Evolutionary conservation across 2,888 invertebrate species (phyloP), one percentile per base, ranked within the genome.

Genomic region (Charanyca ferruginea): DNA sequence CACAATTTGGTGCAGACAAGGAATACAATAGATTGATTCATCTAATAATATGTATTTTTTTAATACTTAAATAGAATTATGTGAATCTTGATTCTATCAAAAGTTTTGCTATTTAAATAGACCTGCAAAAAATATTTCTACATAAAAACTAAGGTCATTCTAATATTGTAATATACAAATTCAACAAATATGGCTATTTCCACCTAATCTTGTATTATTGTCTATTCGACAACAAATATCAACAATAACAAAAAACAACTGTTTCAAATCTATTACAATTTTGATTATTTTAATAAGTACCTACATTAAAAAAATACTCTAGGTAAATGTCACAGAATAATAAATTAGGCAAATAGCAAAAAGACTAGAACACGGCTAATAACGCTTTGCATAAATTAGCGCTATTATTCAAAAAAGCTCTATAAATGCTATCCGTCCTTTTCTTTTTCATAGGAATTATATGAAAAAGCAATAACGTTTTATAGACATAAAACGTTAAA

Each of bases 341-440:
- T 41, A 61, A 41, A 71, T 70, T 71, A 77, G 80, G 70, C 77
- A 51, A 58, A 20, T 45, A 61, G n/a, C 13, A 44, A 35, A 61
- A 64, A 41, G 61, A 80, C 77, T 73, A 70, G 74, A 74, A 25
- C 11, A 67, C 6, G 48, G 62, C 42, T 25, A 35, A 32, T 32
- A 20, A 55, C 25, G n/a, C 5, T 18, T 58, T 51, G 23, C n/a
- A 23, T 61, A 18, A 48, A 32, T 60, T 62, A n/a, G 9, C 38
- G 11, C 4, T 53, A 13, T 41, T 47, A 20, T 47, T 52, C 41
- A 52, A 11, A 53, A 47, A 20, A 9, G 22, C 6, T 20, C 16
- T 5, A 35, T 11, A 9, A 41, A 13, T 25, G 9, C 7, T 11
- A 9, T 20, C 8, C 22, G 1, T 13, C 11, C 18, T 62, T 41